A percentile compares a stretch with the other conserved stretches of the same genome.
These are phyloP conservation scores for Campylorhamphus procurvoides DNA, from an alignment of 2,113 vertebrate species.

Conservation along the genomic window DNA sequence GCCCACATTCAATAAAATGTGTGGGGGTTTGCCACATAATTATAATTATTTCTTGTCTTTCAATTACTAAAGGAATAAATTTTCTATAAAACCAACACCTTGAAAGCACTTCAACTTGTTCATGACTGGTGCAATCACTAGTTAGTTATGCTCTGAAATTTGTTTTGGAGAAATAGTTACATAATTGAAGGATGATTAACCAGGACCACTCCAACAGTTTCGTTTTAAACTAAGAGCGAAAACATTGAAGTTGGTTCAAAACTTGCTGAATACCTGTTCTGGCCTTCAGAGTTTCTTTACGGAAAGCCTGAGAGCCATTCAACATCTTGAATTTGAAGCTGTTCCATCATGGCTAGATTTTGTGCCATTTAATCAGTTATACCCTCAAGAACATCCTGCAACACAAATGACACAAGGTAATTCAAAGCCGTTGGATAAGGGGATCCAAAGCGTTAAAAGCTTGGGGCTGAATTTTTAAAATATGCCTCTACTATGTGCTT, in stretches of 20 bases:
- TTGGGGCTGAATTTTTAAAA: neutral
- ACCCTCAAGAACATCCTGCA: constrained; percentile 3
- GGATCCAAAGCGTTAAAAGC: neutral
- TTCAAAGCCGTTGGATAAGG: constrained; percentile 28
- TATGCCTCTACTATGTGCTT: neutral
- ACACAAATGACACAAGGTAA: neutral
- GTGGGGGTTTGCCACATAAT: neutral
- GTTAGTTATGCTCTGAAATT: neutral
- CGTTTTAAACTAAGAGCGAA: neutral
- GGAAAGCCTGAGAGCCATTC: neutral
- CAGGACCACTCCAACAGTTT: neutral
- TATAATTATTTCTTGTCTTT: neutral
- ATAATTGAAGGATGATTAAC: neutral
- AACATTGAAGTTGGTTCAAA: neutral
- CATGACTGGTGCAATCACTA: neutral
- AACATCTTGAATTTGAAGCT: constrained; percentile 22
- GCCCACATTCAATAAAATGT: neutral
- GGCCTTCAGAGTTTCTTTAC: neutral
- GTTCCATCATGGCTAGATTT: neutral
- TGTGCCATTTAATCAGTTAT: constrained; percentile 16
- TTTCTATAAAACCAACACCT: neutral
- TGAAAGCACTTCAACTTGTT: neutral
- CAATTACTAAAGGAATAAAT: neutral
- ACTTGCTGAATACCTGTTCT: neutral
- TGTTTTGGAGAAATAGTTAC: neutral